phyloP scores from a whole-genome alignment of 2,797 vertebrate genomes.

The Phoebastria nigripes region DNA sequence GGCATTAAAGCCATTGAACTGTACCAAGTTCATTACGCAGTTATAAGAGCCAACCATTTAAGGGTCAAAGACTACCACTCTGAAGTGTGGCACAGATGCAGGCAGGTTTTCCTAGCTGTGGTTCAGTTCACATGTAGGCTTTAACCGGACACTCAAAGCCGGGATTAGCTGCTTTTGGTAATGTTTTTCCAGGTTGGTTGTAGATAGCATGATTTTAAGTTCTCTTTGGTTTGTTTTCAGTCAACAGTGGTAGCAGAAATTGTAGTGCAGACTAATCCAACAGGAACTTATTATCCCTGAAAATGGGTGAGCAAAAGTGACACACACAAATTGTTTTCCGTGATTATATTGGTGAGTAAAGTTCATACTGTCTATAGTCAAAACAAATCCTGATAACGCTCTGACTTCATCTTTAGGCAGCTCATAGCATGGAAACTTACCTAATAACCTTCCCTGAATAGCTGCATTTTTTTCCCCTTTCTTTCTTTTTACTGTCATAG shows the following conservation, averaged over 20 bases:
- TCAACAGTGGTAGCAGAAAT: not conserved
- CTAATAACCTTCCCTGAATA: not conserved
- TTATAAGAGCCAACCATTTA: not conserved
- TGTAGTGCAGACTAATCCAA: not conserved
- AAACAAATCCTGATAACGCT: slow-evolving; percentile 17
- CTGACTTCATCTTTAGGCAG: not conserved
- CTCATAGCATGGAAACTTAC: not conserved
- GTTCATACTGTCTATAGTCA: not conserved
- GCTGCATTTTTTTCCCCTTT: not conserved
- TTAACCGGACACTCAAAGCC: not conserved
- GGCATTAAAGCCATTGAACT: not conserved
- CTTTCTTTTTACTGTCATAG: not conserved
- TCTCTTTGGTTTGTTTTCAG: slow-evolving; percentile 13
- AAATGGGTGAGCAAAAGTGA: not conserved
- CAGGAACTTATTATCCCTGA: not conserved
- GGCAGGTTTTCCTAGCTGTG: not conserved
- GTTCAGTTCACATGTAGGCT: not conserved
- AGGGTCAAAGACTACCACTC: not conserved
- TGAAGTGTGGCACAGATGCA: not conserved
- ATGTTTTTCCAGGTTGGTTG: not conserved
- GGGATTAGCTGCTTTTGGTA: not conserved
- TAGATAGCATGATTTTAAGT: not conserved
- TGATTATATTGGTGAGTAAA: not conserved
- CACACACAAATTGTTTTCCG: not conserved
- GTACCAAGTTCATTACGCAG: not conserved